Evolutionary conservation across 1,140 invertebrate species (phyloP), one percentile per base, ranked within the genome.

Genomic region (Nephotettix cincticeps): DNA sequence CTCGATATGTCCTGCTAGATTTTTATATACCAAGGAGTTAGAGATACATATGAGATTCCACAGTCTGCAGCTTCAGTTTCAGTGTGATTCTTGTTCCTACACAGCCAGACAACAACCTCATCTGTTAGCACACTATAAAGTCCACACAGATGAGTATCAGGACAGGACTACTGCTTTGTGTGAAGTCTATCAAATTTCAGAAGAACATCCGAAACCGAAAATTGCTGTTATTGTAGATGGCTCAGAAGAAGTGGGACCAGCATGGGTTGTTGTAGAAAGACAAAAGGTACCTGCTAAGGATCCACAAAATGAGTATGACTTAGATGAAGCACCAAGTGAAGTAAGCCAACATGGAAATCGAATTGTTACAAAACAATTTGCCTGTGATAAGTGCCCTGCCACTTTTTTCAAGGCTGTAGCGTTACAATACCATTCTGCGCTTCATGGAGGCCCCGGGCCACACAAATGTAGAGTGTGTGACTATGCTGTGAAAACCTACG

Each of bases 111-210:
- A 93, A 74, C 86, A 87, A 71, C 83, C 84, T 0, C 86, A 93
- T 77, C 80, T 95, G 11, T 77, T 85, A n/a, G 85, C 88, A 2
- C 94, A 96, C 80, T 82, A 85, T 1, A 87, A 88, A 75, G 92
- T 95, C 0, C 94, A 96, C 78, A 88, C 90, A 2, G 84, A 87
- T 4, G 91, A 94, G 75, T 96, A 96, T 80, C 88, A 94, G 80
- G 87, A 91, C 51, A 87, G 90, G 76, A 93, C 91, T 1, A 88
- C 88, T 77, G 84, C 87, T 72, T 80, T 95, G 28, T 84, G 90
- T 67, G 84, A 85, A n/a, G 81, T 88, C 27, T 89, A 92, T 72
- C 83, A 83, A 17, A 84, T 85, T 45, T 88, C 90, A 71, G 78
- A 85, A 0, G 80, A 86, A 32, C 84, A 89, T 77, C 86, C 85